Evolutionary conservation across 2,888 invertebrate genomes (phyloP).

Genomic region (Gortyna flavago): DNA sequence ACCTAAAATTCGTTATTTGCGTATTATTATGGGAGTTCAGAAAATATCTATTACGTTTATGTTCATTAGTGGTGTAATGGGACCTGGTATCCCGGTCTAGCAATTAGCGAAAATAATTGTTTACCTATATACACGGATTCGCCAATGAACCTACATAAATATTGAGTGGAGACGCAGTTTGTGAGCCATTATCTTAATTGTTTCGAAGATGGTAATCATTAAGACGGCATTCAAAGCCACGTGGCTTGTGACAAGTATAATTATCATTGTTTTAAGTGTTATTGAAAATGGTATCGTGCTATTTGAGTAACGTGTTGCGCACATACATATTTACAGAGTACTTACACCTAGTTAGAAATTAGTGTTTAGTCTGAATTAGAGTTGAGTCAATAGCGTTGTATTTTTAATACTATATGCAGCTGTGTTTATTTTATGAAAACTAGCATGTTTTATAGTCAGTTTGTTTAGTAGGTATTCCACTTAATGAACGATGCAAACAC

Average conservation of each 20-base stretch:
- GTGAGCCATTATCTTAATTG: slow-evolving; percentile 86
- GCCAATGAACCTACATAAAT: slow-evolving; percentile 82
- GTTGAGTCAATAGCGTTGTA: slow-evolving; percentile 22
- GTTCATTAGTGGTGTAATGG: slow-evolving; percentile 87
- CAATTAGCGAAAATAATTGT: slow-evolving; percentile 89
- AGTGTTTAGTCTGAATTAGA: slow-evolving; percentile 25
- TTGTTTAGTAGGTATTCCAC: background rate
- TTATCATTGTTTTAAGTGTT: slow-evolving; percentile 50
- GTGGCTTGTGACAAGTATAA: slow-evolving; percentile 42
- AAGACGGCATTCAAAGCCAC: slow-evolving; percentile 55
- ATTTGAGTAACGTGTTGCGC: slow-evolving; percentile 27
- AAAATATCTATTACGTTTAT: slow-evolving; percentile 88
- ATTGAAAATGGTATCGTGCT: slow-evolving; percentile 38
- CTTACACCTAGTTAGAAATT: slow-evolving; percentile 27
- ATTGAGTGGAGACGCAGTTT: slow-evolving; percentile 82
- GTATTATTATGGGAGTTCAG: slow-evolving; percentile 80
- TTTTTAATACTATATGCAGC: slow-evolving; percentile 1
- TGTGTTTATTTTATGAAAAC: slow-evolving; percentile 14
- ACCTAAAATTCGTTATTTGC: slow-evolving; percentile 71
- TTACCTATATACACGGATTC: slow-evolving; percentile 84
- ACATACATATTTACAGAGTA: slow-evolving; percentile 19
- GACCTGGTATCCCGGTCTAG: slow-evolving; percentile 78
- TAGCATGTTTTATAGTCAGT: background rate
- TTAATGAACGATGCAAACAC: background rate
- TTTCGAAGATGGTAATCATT: slow-evolving; percentile 70